phyloP scores from a whole-genome alignment of 1,140 invertebrate genomes.

The Mya arenaria region DNA sequence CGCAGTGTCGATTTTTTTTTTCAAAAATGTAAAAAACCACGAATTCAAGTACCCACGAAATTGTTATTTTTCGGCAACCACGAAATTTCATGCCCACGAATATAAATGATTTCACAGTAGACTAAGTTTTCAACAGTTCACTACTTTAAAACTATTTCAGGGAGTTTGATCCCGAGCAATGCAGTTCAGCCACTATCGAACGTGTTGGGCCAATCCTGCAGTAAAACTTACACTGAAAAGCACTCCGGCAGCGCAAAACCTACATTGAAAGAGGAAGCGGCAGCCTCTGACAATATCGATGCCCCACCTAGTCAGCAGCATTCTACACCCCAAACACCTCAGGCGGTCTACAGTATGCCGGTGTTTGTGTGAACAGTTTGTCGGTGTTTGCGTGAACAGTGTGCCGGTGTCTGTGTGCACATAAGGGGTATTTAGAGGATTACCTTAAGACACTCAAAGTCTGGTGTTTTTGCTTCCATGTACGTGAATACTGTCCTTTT shows the following conservation, averaged over 20 bases:
- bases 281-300: conserved; percentile 36
- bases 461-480: too few species aligned
- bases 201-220: conserved; percentile 90
- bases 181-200: conserved; percentile 90
- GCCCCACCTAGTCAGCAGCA: neutral
- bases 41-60: too few species aligned
- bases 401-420: neutral
- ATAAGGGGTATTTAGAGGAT: too few species aligned
- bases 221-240: conserved; percentile 89
- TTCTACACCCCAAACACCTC: neutral
- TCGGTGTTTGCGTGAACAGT: neutral
- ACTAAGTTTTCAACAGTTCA: too few species aligned
- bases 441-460: too few species aligned
- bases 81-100: too few species aligned
- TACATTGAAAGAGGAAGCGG: conserved; percentile 30
- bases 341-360: conserved; percentile 50
- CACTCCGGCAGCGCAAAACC: conserved; percentile 52
- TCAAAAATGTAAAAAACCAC: too few species aligned
- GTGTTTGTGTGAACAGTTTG: conserved; percentile 44
- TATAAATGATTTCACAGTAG: too few species aligned
- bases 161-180: conserved; percentile 94
- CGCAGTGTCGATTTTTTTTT: too few species aligned
- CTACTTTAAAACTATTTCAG: too few species aligned
- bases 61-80: too few species aligned
- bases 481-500: too few species aligned